Conservation (phyloP, 2,888 invertebrate species). For the Endotricha flammealis region DNA sequence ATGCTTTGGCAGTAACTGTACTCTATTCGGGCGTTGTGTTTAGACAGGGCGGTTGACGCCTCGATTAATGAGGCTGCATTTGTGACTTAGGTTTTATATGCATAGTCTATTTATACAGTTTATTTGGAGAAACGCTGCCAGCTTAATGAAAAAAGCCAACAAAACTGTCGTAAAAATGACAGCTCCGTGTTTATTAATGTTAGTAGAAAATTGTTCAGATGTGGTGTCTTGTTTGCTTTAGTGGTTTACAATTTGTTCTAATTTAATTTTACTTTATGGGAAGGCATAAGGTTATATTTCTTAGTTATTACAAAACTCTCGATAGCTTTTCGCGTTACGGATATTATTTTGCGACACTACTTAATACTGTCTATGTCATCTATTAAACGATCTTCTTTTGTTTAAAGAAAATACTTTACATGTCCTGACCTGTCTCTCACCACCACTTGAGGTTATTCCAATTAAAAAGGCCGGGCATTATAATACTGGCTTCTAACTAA, state of each 20-base stretch:
- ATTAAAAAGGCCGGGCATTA: too few species aligned
- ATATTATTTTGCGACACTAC: too few species aligned
- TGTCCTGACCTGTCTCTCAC: too few species aligned
- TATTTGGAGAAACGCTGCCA: constrained; percentile 38
- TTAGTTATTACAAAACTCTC: too few species aligned
- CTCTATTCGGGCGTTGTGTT: constrained; percentile 50
- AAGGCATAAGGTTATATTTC: too few species aligned
- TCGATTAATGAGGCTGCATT: constrained; percentile 47
- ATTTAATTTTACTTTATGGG: too few species aligned
- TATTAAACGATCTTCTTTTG: too few species aligned
- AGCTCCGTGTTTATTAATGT: constrained; percentile 17
- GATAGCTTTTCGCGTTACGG: too few species aligned
- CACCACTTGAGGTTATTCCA: too few species aligned
- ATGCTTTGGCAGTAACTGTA: constrained; percentile 58
- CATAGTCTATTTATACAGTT: constrained; percentile 28
- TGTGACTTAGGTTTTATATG: constrained; percentile 29
- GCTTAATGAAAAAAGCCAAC: constrained; percentile 15
- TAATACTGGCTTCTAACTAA: too few species aligned
- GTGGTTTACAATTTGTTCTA: not conserved
- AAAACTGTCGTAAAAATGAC: constrained; percentile 21
- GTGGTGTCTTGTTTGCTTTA: constrained; percentile 9
- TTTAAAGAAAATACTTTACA: too few species aligned
- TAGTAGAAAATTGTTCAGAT: constrained; percentile 6
- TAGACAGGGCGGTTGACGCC: constrained; percentile 55
- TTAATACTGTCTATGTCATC: too few species aligned